A percentile compares a stretch with the other conserved stretches of the same genome.
phyloP scores from a whole-genome alignment of 1,140 invertebrate genomes.

The Ips nitidus region DNA sequence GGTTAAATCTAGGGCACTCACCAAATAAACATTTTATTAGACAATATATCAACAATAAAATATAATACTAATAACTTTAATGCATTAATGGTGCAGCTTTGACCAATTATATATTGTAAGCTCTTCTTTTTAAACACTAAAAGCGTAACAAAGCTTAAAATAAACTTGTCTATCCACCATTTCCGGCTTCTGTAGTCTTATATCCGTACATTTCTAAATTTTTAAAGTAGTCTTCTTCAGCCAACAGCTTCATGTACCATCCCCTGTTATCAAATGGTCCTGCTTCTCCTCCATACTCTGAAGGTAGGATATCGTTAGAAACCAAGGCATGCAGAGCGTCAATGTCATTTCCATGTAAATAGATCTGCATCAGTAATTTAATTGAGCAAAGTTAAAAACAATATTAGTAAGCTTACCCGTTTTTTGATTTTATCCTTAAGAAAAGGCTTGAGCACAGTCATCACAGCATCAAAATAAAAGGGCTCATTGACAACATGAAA shows the following conservation, averaged over 20 bases:
- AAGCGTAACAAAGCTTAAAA: too few species aligned
- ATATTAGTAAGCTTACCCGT: slow-evolving; percentile 51
- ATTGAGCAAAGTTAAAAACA: neutral
- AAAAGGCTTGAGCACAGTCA: slow-evolving; percentile 62
- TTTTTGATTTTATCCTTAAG: slow-evolving; percentile 62
- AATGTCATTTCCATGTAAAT: slow-evolving; percentile 58
- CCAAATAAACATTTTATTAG: slow-evolving; percentile 1
- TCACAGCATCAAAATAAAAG: slow-evolving; percentile 61
- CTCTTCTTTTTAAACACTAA: too few species aligned
- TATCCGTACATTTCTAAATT: slow-evolving; percentile 44
- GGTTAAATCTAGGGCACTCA: too few species aligned
- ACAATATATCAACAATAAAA: neutral
- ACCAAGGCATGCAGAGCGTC: slow-evolving; percentile 55
- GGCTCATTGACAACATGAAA: slow-evolving; percentile 67
- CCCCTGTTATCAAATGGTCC: slow-evolving; percentile 53
- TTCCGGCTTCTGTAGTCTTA: neutral
- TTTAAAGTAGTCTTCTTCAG: slow-evolving; percentile 49
- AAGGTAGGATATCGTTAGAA: slow-evolving; percentile 55
- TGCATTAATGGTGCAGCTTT: too few species aligned
- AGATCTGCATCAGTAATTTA: slow-evolving; percentile 48
- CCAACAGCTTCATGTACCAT: slow-evolving; percentile 48
- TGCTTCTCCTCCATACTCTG: slow-evolving; percentile 59
- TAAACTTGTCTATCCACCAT: neutral
- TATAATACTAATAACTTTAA: too few species aligned
- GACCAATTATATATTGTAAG: too few species aligned